Conservation (phyloP, 2,113 vertebrate genomes). For the Rousettus leschenaultii region DNA sequence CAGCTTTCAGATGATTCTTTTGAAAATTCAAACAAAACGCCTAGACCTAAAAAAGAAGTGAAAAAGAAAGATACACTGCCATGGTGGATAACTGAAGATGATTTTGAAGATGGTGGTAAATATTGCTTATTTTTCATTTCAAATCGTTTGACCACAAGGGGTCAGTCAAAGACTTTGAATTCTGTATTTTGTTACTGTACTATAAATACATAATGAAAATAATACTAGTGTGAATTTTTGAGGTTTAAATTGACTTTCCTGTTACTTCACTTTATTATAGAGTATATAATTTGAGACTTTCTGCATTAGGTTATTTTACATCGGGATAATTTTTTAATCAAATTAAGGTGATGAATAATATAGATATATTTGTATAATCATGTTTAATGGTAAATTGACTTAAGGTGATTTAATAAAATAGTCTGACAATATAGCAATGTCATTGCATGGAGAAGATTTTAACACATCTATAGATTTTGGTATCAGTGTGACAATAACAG, state of each 20-base stretch:
- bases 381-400: slow-evolving; percentile 37
- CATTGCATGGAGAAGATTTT: background rate
- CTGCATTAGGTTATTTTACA: slow-evolving; percentile 26
- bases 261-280: background rate
- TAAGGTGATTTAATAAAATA: slow-evolving; percentile 20
- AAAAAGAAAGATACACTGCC: slow-evolving; percentile 81
- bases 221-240: background rate
- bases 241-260: slow-evolving; percentile 33
- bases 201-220: background rate
- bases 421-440: background rate
- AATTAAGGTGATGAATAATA: background rate
- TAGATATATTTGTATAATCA: background rate
- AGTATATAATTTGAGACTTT: slow-evolving; percentile 25
- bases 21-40: slow-evolving; percentile 80
- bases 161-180: slow-evolving; percentile 77
- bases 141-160: slow-evolving; percentile 78
- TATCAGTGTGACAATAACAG: background rate
- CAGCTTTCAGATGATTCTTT: slow-evolving; percentile 96
- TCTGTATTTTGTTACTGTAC: background rate
- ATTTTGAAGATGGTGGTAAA: slow-evolving; percentile 80
- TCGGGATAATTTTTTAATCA: slow-evolving; percentile 21
- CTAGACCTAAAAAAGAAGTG: slow-evolving; percentile 74
- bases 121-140: slow-evolving; percentile 55
- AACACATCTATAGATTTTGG: background rate
- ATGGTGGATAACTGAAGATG: slow-evolving; percentile 87